phyloP scores from a whole-genome alignment of 2,888 invertebrate genomes.

The Dusona sp. region DNA sequence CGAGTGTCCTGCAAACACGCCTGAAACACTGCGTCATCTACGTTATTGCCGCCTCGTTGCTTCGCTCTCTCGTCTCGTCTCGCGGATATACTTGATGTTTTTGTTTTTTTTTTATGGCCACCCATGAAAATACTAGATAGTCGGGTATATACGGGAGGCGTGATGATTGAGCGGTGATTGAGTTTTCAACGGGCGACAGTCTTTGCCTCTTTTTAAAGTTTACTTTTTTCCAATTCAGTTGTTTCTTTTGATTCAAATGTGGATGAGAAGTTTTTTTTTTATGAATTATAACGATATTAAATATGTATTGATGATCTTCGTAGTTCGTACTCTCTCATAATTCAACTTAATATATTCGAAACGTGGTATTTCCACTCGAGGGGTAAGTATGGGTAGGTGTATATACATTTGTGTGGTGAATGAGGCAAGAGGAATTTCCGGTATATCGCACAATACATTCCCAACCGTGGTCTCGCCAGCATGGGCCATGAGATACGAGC shows the following conservation, averaged over 20 bases:
- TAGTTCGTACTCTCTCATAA: conserved; percentile 31
- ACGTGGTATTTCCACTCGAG: conserved; percentile 53
- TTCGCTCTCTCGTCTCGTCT: conserved; percentile 63
- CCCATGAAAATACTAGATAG: conserved; percentile 61
- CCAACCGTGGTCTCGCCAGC: conserved; percentile 42
- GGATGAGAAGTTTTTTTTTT: conserved; percentile 20
- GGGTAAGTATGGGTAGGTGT: conserved; percentile 35
- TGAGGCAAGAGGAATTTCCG: conserved; percentile 68
- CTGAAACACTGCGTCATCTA: conserved; percentile 69
- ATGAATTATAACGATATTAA: conserved; percentile 56
- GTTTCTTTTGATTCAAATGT: conserved; percentile 32
- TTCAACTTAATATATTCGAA: conserved; percentile 51
- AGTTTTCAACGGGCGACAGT: conserved; percentile 47
- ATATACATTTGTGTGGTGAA: conserved; percentile 31
- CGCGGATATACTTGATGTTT: conserved; percentile 54
- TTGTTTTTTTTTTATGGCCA: conserved; percentile 50
- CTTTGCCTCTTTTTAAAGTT: background rate
- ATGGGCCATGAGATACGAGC: conserved; percentile 61
- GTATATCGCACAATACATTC: conserved; percentile 62
- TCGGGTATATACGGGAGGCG: conserved; percentile 54
- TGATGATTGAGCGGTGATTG: conserved; percentile 65
- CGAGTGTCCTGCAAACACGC: conserved; percentile 76
- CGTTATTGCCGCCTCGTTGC: conserved; percentile 70
- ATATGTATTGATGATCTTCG: conserved; percentile 23
- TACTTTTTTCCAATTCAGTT: conserved; percentile 1